phyloP scores from a whole-genome alignment of 2,888 invertebrate species.

The Adela reaumurella region DNA sequence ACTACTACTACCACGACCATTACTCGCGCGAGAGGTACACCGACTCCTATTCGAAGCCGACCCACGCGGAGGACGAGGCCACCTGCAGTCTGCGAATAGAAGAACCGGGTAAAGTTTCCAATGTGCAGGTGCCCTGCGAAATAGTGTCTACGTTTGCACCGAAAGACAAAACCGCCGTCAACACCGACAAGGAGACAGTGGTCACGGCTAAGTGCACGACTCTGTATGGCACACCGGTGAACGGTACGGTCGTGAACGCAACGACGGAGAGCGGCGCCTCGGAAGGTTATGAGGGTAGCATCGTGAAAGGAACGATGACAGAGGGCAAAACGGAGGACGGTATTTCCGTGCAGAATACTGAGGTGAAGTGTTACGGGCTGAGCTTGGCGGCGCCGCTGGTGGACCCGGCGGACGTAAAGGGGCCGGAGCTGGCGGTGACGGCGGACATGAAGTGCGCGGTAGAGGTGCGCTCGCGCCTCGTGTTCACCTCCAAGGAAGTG shows the following conservation, averaged over 20 bases:
- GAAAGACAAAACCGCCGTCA: not conserved
- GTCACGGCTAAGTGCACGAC: too few relatives aligned
- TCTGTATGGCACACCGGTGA: too few relatives aligned
- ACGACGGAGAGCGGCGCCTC: too few relatives aligned
- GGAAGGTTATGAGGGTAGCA: too few relatives aligned
- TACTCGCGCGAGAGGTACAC: not conserved
- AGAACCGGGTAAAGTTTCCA: not conserved
- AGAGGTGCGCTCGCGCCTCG: not conserved
- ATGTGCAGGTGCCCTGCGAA: not conserved
- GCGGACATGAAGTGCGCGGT: not conserved
- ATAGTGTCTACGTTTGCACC: not conserved
- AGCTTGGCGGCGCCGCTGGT: too few relatives aligned
- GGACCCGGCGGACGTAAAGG: not conserved
- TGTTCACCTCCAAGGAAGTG: not conserved
- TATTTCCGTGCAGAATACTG: too few relatives aligned
- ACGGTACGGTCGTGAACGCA: too few relatives aligned
- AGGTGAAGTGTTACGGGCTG: too few relatives aligned
- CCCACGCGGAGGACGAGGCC: not conserved
- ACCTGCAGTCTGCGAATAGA: not conserved
- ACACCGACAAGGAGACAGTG: not conserved
- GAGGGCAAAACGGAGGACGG: too few relatives aligned
- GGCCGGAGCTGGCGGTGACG: not conserved
- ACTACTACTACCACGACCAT: constrained; percentile 2
- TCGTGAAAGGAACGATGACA: too few relatives aligned
- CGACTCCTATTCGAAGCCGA: not conserved